phyloP scores from a whole-genome alignment of 2,113 vertebrate genomes.

The Brachyhypopomus gauderio region DNA sequence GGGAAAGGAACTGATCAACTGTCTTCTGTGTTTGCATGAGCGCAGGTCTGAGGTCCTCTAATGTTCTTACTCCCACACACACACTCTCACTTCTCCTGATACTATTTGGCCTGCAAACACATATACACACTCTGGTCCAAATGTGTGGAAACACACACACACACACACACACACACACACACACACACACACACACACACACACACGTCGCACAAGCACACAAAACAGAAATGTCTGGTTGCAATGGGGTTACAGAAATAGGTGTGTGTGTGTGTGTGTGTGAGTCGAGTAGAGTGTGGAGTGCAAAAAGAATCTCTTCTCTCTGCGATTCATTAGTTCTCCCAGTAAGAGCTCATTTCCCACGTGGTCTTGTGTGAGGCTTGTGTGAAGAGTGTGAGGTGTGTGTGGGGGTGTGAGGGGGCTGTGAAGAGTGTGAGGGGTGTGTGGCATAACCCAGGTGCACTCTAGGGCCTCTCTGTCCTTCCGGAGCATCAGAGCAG shows the following conservation, averaged over 20 bases:
- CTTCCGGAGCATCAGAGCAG: no score
- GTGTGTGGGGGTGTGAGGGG: neutral
- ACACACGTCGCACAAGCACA: neutral
- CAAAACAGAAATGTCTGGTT: slow-evolving; percentile 9
- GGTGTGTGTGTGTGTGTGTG: neutral
- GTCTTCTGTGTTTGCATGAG: neutral
- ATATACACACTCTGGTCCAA: no score
- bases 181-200: neutral
- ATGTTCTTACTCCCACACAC: neutral
- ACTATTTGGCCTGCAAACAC: neutral
- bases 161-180: neutral
- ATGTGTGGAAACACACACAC: neutral
- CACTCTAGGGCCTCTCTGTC: neutral
- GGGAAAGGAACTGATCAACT: neutral
- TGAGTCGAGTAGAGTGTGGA: slow-evolving; percentile 25
- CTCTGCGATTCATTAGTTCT: slow-evolving; percentile 56
- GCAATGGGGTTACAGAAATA: neutral
- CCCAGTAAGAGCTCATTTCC: slow-evolving; percentile 50
- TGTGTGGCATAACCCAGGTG: no score
- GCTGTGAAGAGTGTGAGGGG: no score
- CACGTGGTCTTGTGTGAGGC: slow-evolving; percentile 35
- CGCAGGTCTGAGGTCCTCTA: neutral
- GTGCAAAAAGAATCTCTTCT: slow-evolving; percentile 35
- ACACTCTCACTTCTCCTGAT: neutral
- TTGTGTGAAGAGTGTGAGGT: neutral